Evolutionary conservation across 2,113 vertebrate genomes (phyloP).

Genomic region (Mustela nigripes): DNA sequence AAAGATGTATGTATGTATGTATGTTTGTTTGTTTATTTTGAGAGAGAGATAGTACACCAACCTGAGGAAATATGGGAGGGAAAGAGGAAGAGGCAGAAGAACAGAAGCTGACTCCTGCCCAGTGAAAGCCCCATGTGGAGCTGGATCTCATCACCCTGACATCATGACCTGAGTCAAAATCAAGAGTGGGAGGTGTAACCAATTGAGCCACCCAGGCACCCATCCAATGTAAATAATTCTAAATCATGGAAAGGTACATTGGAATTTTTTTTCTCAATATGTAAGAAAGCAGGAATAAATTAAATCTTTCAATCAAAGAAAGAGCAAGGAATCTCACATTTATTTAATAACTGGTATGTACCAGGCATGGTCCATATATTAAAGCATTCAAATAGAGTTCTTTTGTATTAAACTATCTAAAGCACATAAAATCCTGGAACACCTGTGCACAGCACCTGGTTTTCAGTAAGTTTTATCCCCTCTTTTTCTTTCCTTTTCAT

Average conservation of each 20-base stretch:
- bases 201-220: background rate
- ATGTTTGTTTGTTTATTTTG: no score
- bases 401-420: background rate
- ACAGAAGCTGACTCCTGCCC: background rate
- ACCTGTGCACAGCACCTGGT: background rate
- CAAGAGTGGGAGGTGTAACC: background rate
- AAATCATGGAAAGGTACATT: background rate
- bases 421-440: background rate
- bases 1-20: no score
- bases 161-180: background rate
- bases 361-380: background rate
- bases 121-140: background rate
- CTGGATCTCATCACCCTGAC: background rate
- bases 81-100: background rate
- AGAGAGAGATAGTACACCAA: no score
- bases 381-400: background rate
- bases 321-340: background rate
- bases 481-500: background rate
- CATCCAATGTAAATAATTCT: background rate
- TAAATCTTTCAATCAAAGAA: background rate
- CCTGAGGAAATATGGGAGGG: no score
- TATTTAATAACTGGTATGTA: background rate
- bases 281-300: background rate
- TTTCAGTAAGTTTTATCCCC: background rate
- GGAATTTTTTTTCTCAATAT: accelerated